Evolutionary conservation across 2,888 invertebrate species (phyloP).

Genomic region (Acronicta leporina): DNA sequence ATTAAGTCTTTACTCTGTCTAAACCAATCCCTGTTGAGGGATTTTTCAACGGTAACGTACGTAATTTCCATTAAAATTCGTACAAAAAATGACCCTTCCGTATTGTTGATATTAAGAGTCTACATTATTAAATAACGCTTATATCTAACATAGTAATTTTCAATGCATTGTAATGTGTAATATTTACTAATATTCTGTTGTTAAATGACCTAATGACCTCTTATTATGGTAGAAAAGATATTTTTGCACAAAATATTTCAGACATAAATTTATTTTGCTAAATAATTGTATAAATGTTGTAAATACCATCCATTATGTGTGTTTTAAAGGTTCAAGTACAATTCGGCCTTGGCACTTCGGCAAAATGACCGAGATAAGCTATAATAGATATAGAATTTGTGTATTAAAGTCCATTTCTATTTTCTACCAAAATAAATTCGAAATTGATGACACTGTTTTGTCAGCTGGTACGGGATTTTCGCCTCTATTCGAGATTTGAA

Average conservation of each 20-base stretch:
- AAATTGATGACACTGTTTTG: neutral
- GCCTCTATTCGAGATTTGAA: too few species aligned
- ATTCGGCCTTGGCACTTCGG: neutral
- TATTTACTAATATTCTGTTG: neutral
- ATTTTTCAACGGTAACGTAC: too few species aligned
- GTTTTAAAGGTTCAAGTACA: neutral
- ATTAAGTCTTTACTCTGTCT: too few species aligned
- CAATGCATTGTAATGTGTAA: neutral
- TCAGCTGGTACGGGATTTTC: too few species aligned
- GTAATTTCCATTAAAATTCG: too few species aligned
- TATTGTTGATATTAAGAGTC: too few species aligned
- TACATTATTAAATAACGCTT: too few species aligned
- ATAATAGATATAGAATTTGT: neutral
- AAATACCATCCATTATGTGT: neutral
- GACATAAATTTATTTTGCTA: conserved; percentile 2
- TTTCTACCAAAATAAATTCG: neutral
- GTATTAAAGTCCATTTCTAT: neutral
- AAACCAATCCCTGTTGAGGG: too few species aligned
- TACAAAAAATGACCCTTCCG: too few species aligned
- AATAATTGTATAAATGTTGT: conserved; percentile 3
- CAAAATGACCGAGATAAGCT: neutral
- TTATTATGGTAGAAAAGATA: conserved; percentile 7
- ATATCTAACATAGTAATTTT: too few species aligned
- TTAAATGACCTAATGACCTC: conserved; percentile 15
- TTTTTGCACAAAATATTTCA: conserved; percentile 44